Conservation (phyloP, 2,888 invertebrate species). For the Drosophila maculinotata region DNA sequence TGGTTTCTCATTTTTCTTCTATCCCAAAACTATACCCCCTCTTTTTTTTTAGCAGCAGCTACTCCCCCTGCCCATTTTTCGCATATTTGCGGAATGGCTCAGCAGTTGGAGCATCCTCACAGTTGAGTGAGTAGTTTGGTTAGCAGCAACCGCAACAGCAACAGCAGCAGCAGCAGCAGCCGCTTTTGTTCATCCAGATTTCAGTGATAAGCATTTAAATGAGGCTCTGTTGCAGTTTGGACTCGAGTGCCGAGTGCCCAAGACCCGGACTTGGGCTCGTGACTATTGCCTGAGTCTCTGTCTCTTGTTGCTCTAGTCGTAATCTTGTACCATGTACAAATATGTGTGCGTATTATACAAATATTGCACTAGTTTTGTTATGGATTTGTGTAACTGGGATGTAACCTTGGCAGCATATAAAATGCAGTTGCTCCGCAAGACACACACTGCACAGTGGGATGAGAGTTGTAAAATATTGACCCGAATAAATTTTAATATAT, state of each 20-base stretch:
- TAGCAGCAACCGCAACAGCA: conserved; percentile 50
- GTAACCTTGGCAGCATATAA: conserved; percentile 72
- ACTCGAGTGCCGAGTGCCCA: conserved; percentile 1
- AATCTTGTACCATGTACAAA: conserved; percentile 58
- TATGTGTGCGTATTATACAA: conserved; percentile 74
- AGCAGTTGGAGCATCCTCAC: conserved; percentile 48
- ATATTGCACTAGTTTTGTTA: conserved; percentile 78
- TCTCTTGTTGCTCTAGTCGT: conserved; percentile 23
- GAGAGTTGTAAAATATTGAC: no score
- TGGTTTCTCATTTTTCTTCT: conserved; percentile 78
- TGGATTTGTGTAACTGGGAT: conserved; percentile 79
- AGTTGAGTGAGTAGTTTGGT: conserved; percentile 76
- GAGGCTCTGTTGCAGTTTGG: conserved; percentile 62
- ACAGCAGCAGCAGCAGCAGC: conserved; percentile 61
- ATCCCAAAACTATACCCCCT: conserved; percentile 59
- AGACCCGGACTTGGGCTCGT: conserved; percentile 30
- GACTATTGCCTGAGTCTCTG: conserved; percentile 33
- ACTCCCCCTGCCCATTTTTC: conserved; percentile 3
- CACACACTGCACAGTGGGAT: conserved; percentile 52
- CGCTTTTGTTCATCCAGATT: conserved; percentile 82
- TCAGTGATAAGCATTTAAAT: conserved; percentile 82
- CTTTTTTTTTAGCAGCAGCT: neutral
- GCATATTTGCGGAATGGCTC: conserved; percentile 66
- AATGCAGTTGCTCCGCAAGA: conserved; percentile 34
- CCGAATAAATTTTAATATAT: no score